Percentiles rank a stretch among this genome's conserved stretches.
Evolutionary conservation across 2,113 vertebrate species (phyloP).

Genomic region (Macroglossus sobrinus): DNA sequence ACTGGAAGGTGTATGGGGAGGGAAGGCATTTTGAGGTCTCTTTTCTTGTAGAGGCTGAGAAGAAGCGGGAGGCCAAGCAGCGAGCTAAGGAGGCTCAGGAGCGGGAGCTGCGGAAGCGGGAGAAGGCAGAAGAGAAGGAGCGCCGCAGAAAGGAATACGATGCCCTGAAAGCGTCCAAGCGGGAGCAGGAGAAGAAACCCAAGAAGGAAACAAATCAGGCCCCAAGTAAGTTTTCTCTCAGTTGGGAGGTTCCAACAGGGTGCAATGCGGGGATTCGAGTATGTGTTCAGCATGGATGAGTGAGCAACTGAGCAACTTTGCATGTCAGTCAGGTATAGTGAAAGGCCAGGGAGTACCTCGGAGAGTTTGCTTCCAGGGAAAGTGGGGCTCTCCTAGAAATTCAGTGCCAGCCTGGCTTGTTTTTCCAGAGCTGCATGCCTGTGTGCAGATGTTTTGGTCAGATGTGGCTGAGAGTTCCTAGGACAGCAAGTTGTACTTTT

Average conservation of each 20-base stretch:
- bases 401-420: neutral
- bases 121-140: conserved; percentile 97
- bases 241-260: neutral
- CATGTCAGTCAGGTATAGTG: neutral
- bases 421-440: neutral
- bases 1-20: neutral
- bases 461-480: neutral
- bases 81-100: conserved; percentile 91
- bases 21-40: neutral
- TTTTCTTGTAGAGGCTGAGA: conserved; percentile 87
- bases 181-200: conserved; percentile 88
- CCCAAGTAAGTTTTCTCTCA: conserved; percentile 81
- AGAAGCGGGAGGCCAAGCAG: conserved; percentile 92
- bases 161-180: conserved; percentile 89
- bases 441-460: neutral
- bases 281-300: neutral
- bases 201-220: conserved; percentile 84
- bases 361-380: accelerated
- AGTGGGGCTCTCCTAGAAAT: neutral
- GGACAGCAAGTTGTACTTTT: neutral
- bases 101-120: conserved; percentile 90
- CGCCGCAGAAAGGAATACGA: conserved; percentile 93
- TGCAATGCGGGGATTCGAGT: neutral
- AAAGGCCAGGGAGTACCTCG: neutral
- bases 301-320: accelerated